phyloP scores from a whole-genome alignment of 2,888 invertebrate genomes.

The Phragmatobia fuliginosa region DNA sequence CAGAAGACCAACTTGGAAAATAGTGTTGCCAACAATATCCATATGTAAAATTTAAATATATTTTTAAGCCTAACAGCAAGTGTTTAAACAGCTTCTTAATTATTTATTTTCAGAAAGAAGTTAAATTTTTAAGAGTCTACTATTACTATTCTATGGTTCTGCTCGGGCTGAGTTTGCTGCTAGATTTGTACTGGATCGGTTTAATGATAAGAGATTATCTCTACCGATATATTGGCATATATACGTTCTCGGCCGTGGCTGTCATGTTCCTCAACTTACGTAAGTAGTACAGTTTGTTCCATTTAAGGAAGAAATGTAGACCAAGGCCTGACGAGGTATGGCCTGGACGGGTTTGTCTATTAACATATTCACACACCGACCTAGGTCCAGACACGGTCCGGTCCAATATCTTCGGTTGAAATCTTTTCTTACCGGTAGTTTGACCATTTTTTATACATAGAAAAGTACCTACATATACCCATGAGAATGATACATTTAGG shows the following conservation, averaged over 20 bases:
- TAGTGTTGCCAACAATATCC: too few relatives aligned
- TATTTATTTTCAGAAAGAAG: conserved; percentile 42
- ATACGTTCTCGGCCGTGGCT: not conserved
- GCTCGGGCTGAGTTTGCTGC: conserved; percentile 3
- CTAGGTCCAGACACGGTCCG: too few relatives aligned
- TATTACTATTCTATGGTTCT: conserved; percentile 34
- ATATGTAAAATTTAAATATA: not conserved
- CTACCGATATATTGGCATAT: not conserved
- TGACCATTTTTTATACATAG: too few relatives aligned
- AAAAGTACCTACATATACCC: too few relatives aligned
- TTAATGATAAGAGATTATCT: not conserved
- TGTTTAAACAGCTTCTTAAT: not conserved
- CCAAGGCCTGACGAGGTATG: too few relatives aligned
- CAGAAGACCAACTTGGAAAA: too few relatives aligned
- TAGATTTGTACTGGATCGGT: not conserved
- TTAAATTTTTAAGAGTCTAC: conserved; percentile 27
- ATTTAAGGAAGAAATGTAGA: too few relatives aligned
- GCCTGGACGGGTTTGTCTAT: too few relatives aligned
- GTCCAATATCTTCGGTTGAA: too few relatives aligned
- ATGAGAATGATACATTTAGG: too few relatives aligned
- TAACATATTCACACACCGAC: too few relatives aligned
- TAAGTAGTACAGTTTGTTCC: not conserved
- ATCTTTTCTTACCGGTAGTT: too few relatives aligned
- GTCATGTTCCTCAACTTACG: not conserved
- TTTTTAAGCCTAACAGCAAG: not conserved